A percentile compares a stretch with the other conserved stretches of the same genome.
These are phyloP conservation scores for Protodeltote pygarga DNA, from an alignment of 2,888 invertebrate species.

Conservation along the genomic window DNA sequence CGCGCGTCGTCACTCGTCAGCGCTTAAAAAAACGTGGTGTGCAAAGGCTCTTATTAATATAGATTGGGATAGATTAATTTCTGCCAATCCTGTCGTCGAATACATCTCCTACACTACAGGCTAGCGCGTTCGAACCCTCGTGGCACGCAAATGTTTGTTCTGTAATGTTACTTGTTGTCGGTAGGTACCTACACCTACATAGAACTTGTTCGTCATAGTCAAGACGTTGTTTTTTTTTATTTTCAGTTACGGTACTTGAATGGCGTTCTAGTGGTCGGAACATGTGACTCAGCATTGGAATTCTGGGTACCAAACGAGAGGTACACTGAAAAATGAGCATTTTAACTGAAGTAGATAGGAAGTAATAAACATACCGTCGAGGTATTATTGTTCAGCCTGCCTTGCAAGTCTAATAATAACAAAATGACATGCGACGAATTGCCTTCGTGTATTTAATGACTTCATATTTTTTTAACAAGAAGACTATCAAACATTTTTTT, in stretches of 20 bases:
- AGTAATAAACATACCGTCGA: slow-evolving; percentile 4
- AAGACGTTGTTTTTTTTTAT: slow-evolving; percentile 16
- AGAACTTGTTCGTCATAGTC: neutral
- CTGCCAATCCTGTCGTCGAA: too few relatives aligned
- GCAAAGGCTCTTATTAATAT: too few relatives aligned
- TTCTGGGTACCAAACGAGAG: slow-evolving; percentile 79
- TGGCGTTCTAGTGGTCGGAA: slow-evolving; percentile 79
- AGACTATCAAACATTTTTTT: slow-evolving; percentile 13
- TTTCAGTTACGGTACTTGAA: slow-evolving; percentile 82
- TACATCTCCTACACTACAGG: too few relatives aligned
- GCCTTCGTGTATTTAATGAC: slow-evolving; percentile 5
- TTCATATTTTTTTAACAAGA: too few relatives aligned
- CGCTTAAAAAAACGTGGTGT: too few relatives aligned
- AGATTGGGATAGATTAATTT: too few relatives aligned
- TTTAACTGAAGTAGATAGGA: slow-evolving; percentile 1
- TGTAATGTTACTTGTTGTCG: too few relatives aligned
- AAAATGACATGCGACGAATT: slow-evolving; percentile 15
- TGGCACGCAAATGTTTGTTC: too few relatives aligned
- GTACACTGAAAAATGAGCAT: slow-evolving; percentile 40
- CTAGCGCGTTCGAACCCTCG: too few relatives aligned
- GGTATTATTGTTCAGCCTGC: slow-evolving; percentile 3
- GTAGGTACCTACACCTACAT: too few relatives aligned
- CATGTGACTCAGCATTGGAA: slow-evolving; percentile 82
- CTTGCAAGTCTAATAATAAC: slow-evolving; percentile 15
- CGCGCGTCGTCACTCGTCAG: too few relatives aligned